Percentiles rank a stretch among this genome's conserved stretches.
These are phyloP conservation scores for Cheilinus undulatus DNA, from an alignment of 2,113 vertebrate genomes.

Conservation along the genomic window DNA sequence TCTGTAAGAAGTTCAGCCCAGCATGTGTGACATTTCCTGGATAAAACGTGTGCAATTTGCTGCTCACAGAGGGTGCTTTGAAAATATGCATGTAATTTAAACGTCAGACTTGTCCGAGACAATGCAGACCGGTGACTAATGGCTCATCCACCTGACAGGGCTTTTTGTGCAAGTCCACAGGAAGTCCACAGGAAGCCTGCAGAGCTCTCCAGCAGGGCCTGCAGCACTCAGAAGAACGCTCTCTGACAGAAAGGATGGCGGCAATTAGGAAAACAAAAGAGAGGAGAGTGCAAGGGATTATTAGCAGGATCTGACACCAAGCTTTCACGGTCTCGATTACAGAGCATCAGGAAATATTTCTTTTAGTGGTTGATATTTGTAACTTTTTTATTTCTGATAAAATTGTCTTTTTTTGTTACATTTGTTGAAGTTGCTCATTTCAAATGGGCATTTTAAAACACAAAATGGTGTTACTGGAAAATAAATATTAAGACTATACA, in stretches of 20 bases:
- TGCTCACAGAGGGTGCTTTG: constrained; percentile 53
- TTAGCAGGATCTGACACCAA: constrained; percentile 49
- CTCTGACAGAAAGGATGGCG: constrained; percentile 62
- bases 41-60: constrained; percentile 62
- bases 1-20: constrained; percentile 33
- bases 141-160: constrained; percentile 73
- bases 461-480: neutral
- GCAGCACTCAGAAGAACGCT: constrained; percentile 69
- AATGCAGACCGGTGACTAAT: constrained; percentile 67
- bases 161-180: constrained; percentile 76
- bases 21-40: constrained; percentile 59
- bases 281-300: constrained; percentile 69
- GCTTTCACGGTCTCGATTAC: constrained; percentile 47
- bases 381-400: constrained; percentile 13
- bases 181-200: constrained; percentile 74
- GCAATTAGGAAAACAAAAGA: constrained; percentile 77
- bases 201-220: constrained; percentile 62
- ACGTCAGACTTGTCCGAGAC: constrained; percentile 72
- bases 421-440: too few relatives aligned
- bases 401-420: too few relatives aligned
- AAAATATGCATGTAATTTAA: constrained; percentile 70
- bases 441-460: too few relatives aligned
- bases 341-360: constrained; percentile 23
- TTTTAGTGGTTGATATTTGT: constrained; percentile 27
- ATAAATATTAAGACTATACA: neutral